Base-by-base conservation (phyloP, 2,113 vertebrate species). In the Suricata suricatta region DNA sequence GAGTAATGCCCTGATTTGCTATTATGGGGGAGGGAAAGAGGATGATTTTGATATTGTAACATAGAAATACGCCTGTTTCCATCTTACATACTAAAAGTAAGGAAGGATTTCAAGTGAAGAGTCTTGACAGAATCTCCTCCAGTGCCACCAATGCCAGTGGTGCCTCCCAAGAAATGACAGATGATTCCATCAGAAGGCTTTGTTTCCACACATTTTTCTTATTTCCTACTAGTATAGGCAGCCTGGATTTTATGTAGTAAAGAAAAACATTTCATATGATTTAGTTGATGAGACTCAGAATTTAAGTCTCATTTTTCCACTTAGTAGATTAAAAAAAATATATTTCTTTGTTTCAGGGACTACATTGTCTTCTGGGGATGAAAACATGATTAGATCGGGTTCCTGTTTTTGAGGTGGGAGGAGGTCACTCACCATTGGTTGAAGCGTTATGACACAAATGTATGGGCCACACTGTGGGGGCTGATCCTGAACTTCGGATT, bases 221-320 rank as follows among this genome's bases (percentile, higher is more conserved):
- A 3, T 31, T 82, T 64, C 41, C 9, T 4, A 1, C 14, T 7
- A 3, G 54, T 8, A 38, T 0, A 35, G 3, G 41, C 13, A 76
- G 91, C n/a, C 38, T 38, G 41, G 41, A 14, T 47, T 54, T 33
- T 63, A 29, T 15, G 27, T 33, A 47, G 11, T 57, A 25, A 15
- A 91, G 57, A 63, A 41, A 54, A 71, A 50, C n/a, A 3, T 76
- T 69, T 77, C 21, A 13, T n/a, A 12, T 33, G 31, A 41, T 33
- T 54, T 64, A 3, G 19, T 23, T 6, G 80, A 33, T 21, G n/a
- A 41, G 54, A 54, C 5, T 63, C 57, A 69, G 81, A 74, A 47
- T 10, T 63, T 19, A 41, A 52, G 23, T 9, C 1, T 69, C 50
- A 33, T 52, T 69, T 41, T 74, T 41, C 5, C 35, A 41, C 15